phyloP scores from a whole-genome alignment of 2,888 invertebrate genomes.

The Sinopyrophorus schimmeli region DNA sequence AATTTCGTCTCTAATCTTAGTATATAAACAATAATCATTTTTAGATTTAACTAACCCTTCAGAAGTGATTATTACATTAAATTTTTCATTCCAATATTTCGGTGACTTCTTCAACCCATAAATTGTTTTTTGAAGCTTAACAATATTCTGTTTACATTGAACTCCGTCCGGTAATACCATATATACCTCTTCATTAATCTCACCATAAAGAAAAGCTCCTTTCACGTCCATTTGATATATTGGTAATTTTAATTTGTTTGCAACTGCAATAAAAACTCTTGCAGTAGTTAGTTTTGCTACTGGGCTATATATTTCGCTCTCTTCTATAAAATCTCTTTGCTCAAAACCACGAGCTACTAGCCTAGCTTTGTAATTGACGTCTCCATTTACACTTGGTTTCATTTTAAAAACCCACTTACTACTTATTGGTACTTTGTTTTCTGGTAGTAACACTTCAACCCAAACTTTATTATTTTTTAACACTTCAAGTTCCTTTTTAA shows the following conservation, averaged over 20 bases:
- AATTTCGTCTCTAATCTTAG: constrained; percentile 2
- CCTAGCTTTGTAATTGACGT: constrained; percentile 16
- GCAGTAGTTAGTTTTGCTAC: constrained; percentile 8
- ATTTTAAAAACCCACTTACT: constrained; percentile 38
- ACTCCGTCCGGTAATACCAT: constrained; percentile 2
- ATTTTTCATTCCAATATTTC: constrained; percentile 30
- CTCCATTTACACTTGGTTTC: constrained; percentile 33
- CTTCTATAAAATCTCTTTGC: constrained; percentile 1
- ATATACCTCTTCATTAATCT: not conserved
- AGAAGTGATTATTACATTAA: constrained; percentile 23
- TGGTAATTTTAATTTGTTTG: not conserved
- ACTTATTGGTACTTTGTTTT: constrained; percentile 30
- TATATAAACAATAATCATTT: constrained; percentile 4
- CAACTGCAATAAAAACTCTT: constrained; percentile 5
- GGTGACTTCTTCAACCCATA: constrained; percentile 10
- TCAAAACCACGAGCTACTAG: constrained; percentile 12
- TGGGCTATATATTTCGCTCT: constrained; percentile 6
- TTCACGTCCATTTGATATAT: constrained; percentile 8
- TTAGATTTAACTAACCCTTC: not conserved
- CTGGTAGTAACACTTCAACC: constrained; percentile 33
- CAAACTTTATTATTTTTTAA: constrained; percentile 35
- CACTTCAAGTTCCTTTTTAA: constrained; percentile 27
- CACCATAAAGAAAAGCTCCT: constrained; percentile 7
- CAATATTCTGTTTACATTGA: not conserved
- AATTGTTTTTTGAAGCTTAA: not conserved